Base-by-base conservation (phyloP, 2,888 invertebrate species). In the Drosophila quasianomalipes region DNA sequence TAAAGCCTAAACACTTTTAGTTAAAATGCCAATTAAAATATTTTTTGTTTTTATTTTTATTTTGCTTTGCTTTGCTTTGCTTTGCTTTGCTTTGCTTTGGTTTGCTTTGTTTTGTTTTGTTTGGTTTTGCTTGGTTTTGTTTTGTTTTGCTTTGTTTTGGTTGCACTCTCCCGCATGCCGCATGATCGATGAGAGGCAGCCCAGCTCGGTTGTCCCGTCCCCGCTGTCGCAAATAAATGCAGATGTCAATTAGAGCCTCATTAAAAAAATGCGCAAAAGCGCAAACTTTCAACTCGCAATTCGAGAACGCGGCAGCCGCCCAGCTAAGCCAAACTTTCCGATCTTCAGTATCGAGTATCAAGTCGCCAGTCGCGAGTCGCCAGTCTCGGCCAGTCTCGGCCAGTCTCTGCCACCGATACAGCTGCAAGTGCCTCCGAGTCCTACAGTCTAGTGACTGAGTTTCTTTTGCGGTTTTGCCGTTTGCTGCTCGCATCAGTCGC, bases 21-120 rank as follows among this genome's bases (percentile, higher is more conserved):
- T 92, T 92, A 91, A 92, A 92, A 92, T 92, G 92, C 92, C 92
- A 92, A 92, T 92, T 92, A 92, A 92, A 92, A 92, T 92, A 92
- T 92, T 84, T 76, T 74, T 64, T 63, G 26, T 74, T n/a, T 49
- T 55, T 37, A 0, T 54, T 35, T 39, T 22, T 22, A 22, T 22
- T 22, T 16, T 31, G 12, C 12, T 53, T 31, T 28, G 14, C 9
- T 30, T 9, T 51, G 28, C 28, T 30, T 33, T 31, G 31, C 1
- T 31, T 31, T 30, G 30, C 30, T 30, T 31, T 31, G 30, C 4
- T 31, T 33, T 10, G 16, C 12, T 53, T 33, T 30, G 16, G 5
- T 31, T 10, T 52, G 30, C 10, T 33, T 33, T 53, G n/a, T 16
- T 37, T 37, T 16, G 3, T 53, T 33, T 65, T 73, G 63, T 59